These are phyloP conservation scores for Psittacula derbiana DNA, from an alignment of 2,797 vertebrate species.

Conservation along the genomic window DNA sequence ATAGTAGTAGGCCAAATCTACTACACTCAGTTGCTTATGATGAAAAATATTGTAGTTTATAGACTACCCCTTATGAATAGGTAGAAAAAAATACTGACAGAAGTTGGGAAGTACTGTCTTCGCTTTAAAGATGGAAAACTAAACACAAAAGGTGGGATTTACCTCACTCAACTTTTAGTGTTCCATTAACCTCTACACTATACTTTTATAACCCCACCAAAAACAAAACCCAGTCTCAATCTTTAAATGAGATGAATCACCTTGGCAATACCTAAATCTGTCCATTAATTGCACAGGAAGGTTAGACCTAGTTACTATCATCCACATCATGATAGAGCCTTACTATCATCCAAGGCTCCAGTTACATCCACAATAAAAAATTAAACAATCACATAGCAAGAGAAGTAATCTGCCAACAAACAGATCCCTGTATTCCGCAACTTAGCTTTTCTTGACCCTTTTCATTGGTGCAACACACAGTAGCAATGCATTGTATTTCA, in stretches of 20 bases:
- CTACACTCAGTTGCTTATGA: not conserved
- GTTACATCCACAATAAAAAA: not conserved
- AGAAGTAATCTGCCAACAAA: not conserved
- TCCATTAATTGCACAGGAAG: not conserved
- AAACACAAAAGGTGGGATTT: not conserved
- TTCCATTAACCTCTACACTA: not conserved
- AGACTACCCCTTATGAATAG: not conserved
- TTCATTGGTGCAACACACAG: not conserved
- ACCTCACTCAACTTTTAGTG: not conserved
- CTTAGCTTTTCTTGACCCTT: not conserved
- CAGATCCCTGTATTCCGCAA: accelerated
- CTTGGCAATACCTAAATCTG: not conserved
- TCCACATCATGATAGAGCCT: not conserved
- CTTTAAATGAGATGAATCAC: not conserved
- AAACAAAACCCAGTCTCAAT: not conserved
- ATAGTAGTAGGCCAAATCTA: not conserved
- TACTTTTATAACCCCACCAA: not conserved
- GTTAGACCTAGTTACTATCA: not conserved
- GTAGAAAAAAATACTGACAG: not conserved
- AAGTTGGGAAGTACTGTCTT: not conserved
- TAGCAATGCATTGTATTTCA: not conserved
- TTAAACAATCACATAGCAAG: not conserved
- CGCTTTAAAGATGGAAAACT: not conserved
- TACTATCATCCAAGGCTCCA: not conserved
- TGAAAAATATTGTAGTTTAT: not conserved